Evolutionary conservation across 2,888 invertebrate species (phyloP), one percentile per base, ranked within the genome.

Genomic region (Macrosiphum euphorbiae): DNA sequence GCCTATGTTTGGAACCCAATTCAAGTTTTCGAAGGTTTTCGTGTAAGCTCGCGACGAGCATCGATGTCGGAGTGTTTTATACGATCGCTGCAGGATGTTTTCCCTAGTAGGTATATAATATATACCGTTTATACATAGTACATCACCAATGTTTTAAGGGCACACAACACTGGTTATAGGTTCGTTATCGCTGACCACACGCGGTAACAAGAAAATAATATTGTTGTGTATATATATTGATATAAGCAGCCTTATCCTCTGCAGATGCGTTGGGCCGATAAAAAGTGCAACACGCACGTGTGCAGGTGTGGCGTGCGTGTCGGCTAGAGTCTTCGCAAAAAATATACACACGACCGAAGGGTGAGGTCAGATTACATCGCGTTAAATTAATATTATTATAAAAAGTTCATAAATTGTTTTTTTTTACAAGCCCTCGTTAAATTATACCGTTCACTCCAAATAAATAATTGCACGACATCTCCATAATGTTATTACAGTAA

Each of bases 281-380:
- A 78, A 20, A 55, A 35, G 35, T 41, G 35, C 35, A 78, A 78
- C 78, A 78, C 78, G 78, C 78, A 78, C 35, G 35, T 78, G 78
- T 78, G 78, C 78, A 78, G 78, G 78, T 78, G 78, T 16, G 78
- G 20, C 35, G 78, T 78, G 78, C 78, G 78, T 78, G 78, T 78
- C 35, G 78, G 20, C 20, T 28, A 3, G 35, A 78, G 35, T 78
- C 35, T 78, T 78, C 35, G 78, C 78, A 41, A 78, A 78, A 28
- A 78, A 35, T n/a, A 78, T 20, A 20, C 35, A 78, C 20, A 35
- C 8, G 35, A 7, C 20, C 20, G 35, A 11, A 78, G 78, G 78
- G 35, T 78, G 35, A 78, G 78, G 78, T 78, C 78, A 35, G 78
- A 78, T 78, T 35, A 78, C 78, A 78, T 78, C 78, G 35, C 8